Base-by-base conservation (phyloP, 2,797 vertebrate species). In the Myotis findleyi region DNA sequence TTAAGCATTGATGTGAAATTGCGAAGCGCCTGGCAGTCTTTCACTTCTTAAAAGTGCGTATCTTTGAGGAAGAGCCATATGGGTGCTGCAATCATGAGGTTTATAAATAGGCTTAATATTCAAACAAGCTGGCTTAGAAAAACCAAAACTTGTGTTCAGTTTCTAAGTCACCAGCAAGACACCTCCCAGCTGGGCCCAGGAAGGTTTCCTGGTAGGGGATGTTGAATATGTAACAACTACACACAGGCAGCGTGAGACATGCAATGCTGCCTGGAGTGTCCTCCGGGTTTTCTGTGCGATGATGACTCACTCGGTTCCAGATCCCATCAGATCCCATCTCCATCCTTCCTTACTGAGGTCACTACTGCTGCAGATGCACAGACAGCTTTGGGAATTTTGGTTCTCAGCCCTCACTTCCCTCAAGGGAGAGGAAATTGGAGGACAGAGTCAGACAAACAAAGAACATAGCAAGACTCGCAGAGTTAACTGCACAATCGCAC, bases 41-140 rank as follows among this genome's bases (percentile, higher is more conserved):
- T 84, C 75, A 59, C 33, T 93, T 84, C 81, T 83, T 59, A n/a
- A 41, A 83, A 96, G 69, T 85, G 73, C 90, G 47, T 68, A 80
- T 83, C 89, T 94, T 68, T 94, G 79, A 91, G 53, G 86, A 94
- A 86, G 44, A 95, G 33, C 95, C 87, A 94, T 89, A 89, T 53
- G 91, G 83, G 55, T 64, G 38, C 85, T 93, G 49, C 80, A 81
- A 49, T 92, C 77, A 91, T 62, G 82, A 92, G 23, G 51, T 86
- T 80, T 95, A 89, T 84, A 97, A 96, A 95, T 68, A 95, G 92
- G 69, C 64, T 72, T 95, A 96, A 88, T 95, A 95, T 71, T 86
- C 79, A 47, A 96, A 93, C 47, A 83, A 93, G 21, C 79, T 93
- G 66, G 59, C 83, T 95, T 80, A 80, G 55, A 77, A 51, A 87